Conservation (phyloP, 2,797 vertebrate genomes). For the Platalea minor region DNA sequence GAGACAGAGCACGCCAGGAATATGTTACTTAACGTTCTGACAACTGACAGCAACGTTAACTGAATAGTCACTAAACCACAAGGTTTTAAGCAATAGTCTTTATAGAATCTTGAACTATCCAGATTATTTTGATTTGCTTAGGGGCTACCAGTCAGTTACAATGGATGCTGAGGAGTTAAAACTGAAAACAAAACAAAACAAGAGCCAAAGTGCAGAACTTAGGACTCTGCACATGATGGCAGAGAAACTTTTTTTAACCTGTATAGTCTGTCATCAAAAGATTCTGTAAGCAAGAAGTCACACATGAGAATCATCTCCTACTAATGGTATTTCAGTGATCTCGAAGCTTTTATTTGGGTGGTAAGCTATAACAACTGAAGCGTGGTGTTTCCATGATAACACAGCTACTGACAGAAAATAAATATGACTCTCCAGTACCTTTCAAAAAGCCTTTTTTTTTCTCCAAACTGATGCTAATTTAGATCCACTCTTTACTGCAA, state of each 20-base stretch:
- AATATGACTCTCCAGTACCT: neutral
- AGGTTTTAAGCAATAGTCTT: neutral
- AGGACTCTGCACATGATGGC: neutral
- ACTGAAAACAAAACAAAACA: neutral
- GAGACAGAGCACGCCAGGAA: neutral
- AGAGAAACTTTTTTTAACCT: neutral
- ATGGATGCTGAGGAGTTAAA: neutral
- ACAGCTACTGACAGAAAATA: neutral
- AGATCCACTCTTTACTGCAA: neutral
- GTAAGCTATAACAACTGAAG: neutral
- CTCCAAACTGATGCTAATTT: neutral
- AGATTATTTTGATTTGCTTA: neutral
- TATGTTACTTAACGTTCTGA: neutral
- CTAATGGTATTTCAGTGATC: neutral
- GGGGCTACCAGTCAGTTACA: neutral
- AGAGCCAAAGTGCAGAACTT: neutral
- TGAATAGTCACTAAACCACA: neutral
- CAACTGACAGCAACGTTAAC: neutral
- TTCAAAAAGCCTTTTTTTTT: neutral
- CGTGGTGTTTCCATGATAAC: neutral
- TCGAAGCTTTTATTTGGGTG: neutral
- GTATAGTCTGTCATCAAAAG: neutral
- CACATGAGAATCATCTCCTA: neutral
- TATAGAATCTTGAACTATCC: neutral
- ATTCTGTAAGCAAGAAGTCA: neutral